Evolutionary conservation across 2,797 vertebrate species (phyloP), one percentile per base, ranked within the genome.

Genomic region (Peromyscus aztecus): DNA sequence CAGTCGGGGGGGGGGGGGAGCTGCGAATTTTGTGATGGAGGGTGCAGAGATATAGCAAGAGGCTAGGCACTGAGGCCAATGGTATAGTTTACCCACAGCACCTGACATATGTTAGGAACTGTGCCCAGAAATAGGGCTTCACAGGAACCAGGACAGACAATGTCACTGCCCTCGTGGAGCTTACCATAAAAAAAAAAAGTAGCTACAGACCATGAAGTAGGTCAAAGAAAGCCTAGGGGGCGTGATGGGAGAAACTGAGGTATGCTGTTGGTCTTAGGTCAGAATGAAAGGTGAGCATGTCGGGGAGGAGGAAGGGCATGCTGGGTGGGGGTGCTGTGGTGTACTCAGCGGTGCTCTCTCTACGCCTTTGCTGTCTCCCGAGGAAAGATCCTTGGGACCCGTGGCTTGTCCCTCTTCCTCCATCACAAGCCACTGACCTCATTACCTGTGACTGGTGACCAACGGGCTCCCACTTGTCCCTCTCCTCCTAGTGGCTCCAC

Each of bases 311-410:
- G 65, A 21, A 63, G 37, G 69, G 27, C 13, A 3, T 57, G 11
- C 49, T 8, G 31, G 73, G 37, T 24, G 0, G 43, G 34, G 4
- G 37, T 17, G 27, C 0, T 2, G 27, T 2, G 7, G 34, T 2
- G 1, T 52, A 21, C 67, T 80, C 80, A 71, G 67, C 23, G 10
- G 12, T 5, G 77, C 67, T 93, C 17, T 90, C 49, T 57, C 86
- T 59, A 77, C 11, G 37, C 0, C 29, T 16, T 46, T n/a, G 46
- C 37, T 73, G 55, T 31, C 46, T 81, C 65, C 63, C 55, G 46
- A 71, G 37, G 13, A 77, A n/a, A 77, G 27, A 37, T 59, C 11
- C 78, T 2, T 2, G 17, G n/a, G 27, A n/a, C 34, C 49, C 55
- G 23, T 78, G 57, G 43, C 61, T 37, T 57, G 13, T 40, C 19